Evolutionary conservation across 2,888 invertebrate genomes (phyloP), one percentile per base, ranked within the genome.

Genomic region (Strigamia maritima): DNA sequence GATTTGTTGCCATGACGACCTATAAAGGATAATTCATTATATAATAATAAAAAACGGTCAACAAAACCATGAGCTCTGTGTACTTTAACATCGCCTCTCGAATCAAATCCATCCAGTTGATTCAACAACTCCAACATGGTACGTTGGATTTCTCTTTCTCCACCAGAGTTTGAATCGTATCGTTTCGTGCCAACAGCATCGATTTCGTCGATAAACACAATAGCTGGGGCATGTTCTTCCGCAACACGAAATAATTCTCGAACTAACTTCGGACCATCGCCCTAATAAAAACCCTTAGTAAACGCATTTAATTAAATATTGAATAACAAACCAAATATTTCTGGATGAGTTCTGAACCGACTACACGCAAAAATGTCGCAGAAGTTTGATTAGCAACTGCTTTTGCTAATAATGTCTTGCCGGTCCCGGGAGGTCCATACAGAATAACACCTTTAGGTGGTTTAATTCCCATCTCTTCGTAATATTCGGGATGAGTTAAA

Each of bases 391-490:
- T 99, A 74, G 99, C 99, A 0, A 99, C 99, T 26, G 99, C 99
- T 87, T 99, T 99, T 10, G 99, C 99, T 79, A 99, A 88, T 60
- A 99, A 88, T 0, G 99, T 99, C 88, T 99, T 99, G 77, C 98
- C 99, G 22, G 98, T 99, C 74, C 99, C 99, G 0, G 99, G 99
- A 22, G 94, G 93, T 0, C 98, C 99, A 87, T 99, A 99, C 49
- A 99, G 89, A 84, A 99, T 99, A 0, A 99, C 98, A 82, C 99
- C 99, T 86, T 99, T 99, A 0, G 99, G 99, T 16, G 99, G 98
- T 85, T 97, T 97, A 83, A 99, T 99, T 76, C 99, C 99, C 98
- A 99, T 99, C 88, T 99, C 99, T 87, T 99, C 98, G 86, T 99
- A 99, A 87, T 98, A 98, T 87, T 99, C 99, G 0, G 99, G 99